Base-by-base conservation (phyloP, 2,888 invertebrate species). In the Serrognathus titanus region DNA sequence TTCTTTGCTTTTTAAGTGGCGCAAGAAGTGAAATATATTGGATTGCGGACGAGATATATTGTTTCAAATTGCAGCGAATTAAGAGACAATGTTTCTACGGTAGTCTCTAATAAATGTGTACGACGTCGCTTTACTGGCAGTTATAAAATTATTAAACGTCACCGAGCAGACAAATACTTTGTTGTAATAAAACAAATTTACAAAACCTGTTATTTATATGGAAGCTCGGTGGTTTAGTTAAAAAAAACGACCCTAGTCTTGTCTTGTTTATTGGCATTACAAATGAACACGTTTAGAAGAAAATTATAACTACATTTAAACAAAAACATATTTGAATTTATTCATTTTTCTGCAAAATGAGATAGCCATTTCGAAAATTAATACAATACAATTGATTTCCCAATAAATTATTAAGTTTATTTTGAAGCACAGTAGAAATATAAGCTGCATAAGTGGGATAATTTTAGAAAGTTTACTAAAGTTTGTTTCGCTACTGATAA, bases 21-120 rank as follows among this genome's bases (percentile, higher is more conserved):
- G 31, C 31, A 49, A 49, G 20, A 49, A 49, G 38, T 38, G 37
- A n/a, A 38, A 49, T 49, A 6, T 49, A 49, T 49, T 37, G 49
- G 37, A 8, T 13, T 10, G 36, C 49, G 13, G 38, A 35, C 38
- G 49, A 48, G 48, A 48, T 13, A 35, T 35, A 48, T 49, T 20
- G 43, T 13, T 16, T 43, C 13, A n/a, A 43, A 43, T 43, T 16
- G 43, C 43, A 4, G 6, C 20, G 16, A 16, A 43, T 39, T 5
- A 31, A 3, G 24, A 31, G 24, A 31, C 24, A 31, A 31, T 31
- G 24, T 12, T 40, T 4, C 10, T 9, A 40, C 40, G 40, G 40
- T 40, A 9, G 40, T 13, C 7, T 40, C 40, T 40, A 40, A 40
- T 13, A 13, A 40, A 40, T 40, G 10, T 13, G 40, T 13, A 40